Percentiles rank a stretch among this genome's conserved stretches.
phyloP scores from a whole-genome alignment of 2,888 invertebrate genomes.

The Meteorus colon region DNA sequence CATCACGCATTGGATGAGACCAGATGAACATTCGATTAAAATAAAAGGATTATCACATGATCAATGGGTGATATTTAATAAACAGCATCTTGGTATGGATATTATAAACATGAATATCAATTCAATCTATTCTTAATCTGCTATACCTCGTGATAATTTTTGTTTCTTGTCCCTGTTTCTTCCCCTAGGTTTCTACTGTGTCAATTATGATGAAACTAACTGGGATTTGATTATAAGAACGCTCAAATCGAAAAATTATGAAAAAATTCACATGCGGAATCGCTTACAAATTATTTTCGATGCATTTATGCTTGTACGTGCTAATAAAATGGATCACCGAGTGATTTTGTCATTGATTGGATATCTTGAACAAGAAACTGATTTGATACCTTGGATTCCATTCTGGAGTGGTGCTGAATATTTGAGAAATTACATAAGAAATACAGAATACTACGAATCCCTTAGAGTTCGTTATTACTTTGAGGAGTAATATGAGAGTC shows the following conservation, averaged over 20 bases:
- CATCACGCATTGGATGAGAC: constrained; percentile 75
- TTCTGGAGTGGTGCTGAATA: constrained; percentile 75
- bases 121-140: background rate
- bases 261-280: constrained; percentile 70
- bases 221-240: constrained; percentile 66
- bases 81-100: constrained; percentile 77
- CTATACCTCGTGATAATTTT: background rate
- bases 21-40: constrained; percentile 18
- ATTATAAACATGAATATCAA: background rate
- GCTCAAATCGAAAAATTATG: constrained; percentile 39
- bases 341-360: constrained; percentile 74
- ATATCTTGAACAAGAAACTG: constrained; percentile 77
- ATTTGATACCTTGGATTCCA: constrained; percentile 81
- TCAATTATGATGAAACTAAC: constrained; percentile 69
- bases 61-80: constrained; percentile 79
- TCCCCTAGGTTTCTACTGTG: constrained; percentile 66
- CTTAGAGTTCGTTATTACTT: constrained; percentile 42
- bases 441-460: constrained; percentile 77
- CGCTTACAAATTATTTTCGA: constrained; percentile 77
- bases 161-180: background rate
- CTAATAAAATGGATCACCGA: constrained; percentile 73
- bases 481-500: no score
- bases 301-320: constrained; percentile 69
- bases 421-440: constrained; percentile 67
- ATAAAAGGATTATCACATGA: constrained; percentile 61